Evolutionary conservation across 2,888 invertebrate genomes (phyloP).

Genomic region (Glaucopsyche alexis): DNA sequence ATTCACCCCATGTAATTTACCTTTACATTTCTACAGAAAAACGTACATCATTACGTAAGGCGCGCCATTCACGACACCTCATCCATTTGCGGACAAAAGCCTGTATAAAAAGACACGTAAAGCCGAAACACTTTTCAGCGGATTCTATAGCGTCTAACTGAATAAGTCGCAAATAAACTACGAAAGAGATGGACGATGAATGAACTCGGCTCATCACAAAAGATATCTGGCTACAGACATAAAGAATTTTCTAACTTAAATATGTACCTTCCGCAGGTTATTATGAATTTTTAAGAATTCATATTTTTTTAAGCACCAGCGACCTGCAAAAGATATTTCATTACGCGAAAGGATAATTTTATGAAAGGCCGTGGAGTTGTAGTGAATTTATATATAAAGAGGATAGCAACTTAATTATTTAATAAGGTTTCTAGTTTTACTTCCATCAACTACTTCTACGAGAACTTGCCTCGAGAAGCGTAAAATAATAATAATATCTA

Average conservation of each 20-base stretch:
- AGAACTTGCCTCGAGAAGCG: no score
- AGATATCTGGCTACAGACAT: conserved; percentile 30
- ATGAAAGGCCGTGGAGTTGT: neutral
- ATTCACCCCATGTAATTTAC: neutral
- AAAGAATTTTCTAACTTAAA: conserved; percentile 27
- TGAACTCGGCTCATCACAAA: conserved; percentile 36
- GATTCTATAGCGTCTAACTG: conserved; percentile 40
- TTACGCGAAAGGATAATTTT: conserved; percentile 10
- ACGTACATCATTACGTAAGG: conserved; percentile 16
- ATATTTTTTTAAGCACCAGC: neutral
- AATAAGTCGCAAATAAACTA: conserved; percentile 43
- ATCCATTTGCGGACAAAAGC: conserved; percentile 41
- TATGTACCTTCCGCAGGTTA: conserved; percentile 15
- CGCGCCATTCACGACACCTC: conserved; percentile 35
- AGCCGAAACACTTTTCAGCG: conserved; percentile 41
- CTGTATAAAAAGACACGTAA: conserved; percentile 38
- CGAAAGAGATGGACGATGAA: conserved; percentile 36
- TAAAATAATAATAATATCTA: no score
- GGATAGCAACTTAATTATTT: neutral
- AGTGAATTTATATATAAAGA: neutral
- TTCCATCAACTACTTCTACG: no score
- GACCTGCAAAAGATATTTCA: conserved; percentile 16
- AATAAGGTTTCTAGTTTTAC: no score
- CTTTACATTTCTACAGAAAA: neutral
- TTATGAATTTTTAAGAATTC: conserved; percentile 25